These are phyloP conservation scores for Apantesis nais DNA, from an alignment of 2,888 invertebrate species.

Conservation along the genomic window DNA sequence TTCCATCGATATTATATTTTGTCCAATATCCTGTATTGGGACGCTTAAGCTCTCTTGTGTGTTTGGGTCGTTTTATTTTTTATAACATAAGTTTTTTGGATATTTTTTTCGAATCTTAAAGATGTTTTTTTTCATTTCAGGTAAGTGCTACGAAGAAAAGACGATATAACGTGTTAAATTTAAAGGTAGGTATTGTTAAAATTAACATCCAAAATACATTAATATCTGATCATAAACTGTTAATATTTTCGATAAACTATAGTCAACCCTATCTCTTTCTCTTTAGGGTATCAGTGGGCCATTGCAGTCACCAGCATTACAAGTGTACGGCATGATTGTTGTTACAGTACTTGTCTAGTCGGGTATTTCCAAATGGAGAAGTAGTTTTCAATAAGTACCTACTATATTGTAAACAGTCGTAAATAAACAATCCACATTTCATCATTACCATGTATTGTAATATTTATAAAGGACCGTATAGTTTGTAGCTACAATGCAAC, in stretches of 20 bases:
- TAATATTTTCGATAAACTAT: not conserved
- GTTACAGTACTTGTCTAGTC: not conserved
- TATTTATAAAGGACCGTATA: not conserved
- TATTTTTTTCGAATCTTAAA: constrained; percentile 9
- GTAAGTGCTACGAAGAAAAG: constrained; percentile 24
- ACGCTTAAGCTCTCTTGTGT: constrained; percentile 10
- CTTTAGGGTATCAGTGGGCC: not conserved
- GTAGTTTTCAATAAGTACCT: too few species aligned
- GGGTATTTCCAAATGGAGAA: too few species aligned
- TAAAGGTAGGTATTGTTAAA: constrained; percentile 34
- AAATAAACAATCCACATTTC: too few species aligned
- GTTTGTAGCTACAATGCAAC: constrained; percentile 29
- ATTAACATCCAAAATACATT: constrained; percentile 8
- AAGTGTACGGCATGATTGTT: too few species aligned
- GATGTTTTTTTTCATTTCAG: constrained; percentile 41
- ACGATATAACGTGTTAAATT: not conserved
- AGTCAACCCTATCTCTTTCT: not conserved
- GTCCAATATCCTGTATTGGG: constrained; percentile 10
- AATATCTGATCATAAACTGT: not conserved
- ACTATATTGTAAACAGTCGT: too few species aligned
- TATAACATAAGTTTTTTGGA: constrained; percentile 24
- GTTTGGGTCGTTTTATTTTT: constrained; percentile 14
- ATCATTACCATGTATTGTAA: not conserved
- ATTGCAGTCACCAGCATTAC: not conserved
- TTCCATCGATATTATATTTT: constrained; percentile 5